Base-by-base conservation (phyloP, 2,888 invertebrate species). In the Ormyrus thymus region DNA sequence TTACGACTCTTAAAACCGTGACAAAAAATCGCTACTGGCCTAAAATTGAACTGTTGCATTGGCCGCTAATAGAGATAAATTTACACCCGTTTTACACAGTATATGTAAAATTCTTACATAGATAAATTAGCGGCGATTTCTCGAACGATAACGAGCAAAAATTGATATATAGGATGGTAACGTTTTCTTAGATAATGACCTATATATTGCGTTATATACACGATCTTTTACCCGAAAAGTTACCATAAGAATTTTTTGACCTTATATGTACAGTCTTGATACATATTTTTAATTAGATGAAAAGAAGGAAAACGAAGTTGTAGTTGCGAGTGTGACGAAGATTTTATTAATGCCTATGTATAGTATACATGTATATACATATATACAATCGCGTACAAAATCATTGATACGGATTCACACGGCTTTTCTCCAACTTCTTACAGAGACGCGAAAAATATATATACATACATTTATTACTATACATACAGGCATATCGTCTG, bases 1-100 rank as follows among this genome's bases (percentile, higher is more conserved):
- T 86, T 93, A 93, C 84, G 93, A 93, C 88, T 93, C 93, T 88
- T 93, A 92, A 91, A 68, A 61, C 48, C 43, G 7, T 45, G 45
- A 59, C n/a, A 53, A 11, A 65, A 75, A 61, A 62, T 13, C 29
- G 66, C 56, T 51, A 66, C 3, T 53, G 73, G 64, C 70, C 71
- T 80, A 80, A 69, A 53, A 76, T 11, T 51, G 8, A 59, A 55
- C 48, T 66, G 29, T 65, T 29, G 53, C 50, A 45, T 50, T 29
- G 65, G 66, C 79, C 56, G 50, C 50, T n/a, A 48, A 43, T 10
- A 45, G 51, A 71, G 9, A 66, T 29, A 65, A 48, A 59, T 73
- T 15, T 7, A 64, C n/a, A 65, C 11, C 43, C 46, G 29, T 65
- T 64, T 55, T 64, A 48, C 43, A 50, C 45, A 58, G 15, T 51